phyloP scores from a whole-genome alignment of 2,797 vertebrate species.

The Emydoidea blandingii region DNA sequence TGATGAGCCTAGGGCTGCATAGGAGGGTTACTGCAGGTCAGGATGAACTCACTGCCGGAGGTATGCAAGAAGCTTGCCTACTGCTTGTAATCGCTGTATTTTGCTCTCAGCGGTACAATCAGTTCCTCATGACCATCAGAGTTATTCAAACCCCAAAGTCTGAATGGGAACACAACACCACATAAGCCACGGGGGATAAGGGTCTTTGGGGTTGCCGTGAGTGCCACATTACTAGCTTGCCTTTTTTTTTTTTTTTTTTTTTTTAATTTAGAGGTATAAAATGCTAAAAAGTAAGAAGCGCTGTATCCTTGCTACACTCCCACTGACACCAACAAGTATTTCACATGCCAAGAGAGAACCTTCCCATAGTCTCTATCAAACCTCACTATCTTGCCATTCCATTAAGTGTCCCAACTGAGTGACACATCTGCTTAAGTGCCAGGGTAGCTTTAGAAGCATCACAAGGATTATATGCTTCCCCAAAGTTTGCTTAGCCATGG shows the following conservation, averaged over 20 bases:
- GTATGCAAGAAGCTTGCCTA: neutral
- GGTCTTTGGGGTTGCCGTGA: neutral
- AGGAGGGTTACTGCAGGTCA: neutral
- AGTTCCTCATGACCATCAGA: neutral
- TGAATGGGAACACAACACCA: neutral
- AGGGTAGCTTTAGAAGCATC: neutral
- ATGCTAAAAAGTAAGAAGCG: neutral
- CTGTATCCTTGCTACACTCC: neutral
- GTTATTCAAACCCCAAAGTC: neutral
- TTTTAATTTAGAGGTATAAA: neutral
- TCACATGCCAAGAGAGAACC: neutral
- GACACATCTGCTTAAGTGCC: rapidly evolving
- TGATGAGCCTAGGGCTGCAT: neutral
- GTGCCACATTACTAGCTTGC: neutral
- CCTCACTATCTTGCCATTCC: neutral
- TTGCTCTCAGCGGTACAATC: neutral
- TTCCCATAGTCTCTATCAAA: neutral
- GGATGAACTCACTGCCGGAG: neutral
- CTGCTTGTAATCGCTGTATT: rapidly evolving
- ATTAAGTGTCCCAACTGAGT: neutral
- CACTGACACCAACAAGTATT: neutral
- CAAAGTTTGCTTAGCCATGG: rapidly evolving
- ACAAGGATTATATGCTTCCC: rapidly evolving
- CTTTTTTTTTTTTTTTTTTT: neutral
- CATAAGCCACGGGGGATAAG: neutral